These are phyloP conservation scores for Epistrophe grossulariae DNA, from an alignment of 2,888 invertebrate genomes.

Conservation along the genomic window DNA sequence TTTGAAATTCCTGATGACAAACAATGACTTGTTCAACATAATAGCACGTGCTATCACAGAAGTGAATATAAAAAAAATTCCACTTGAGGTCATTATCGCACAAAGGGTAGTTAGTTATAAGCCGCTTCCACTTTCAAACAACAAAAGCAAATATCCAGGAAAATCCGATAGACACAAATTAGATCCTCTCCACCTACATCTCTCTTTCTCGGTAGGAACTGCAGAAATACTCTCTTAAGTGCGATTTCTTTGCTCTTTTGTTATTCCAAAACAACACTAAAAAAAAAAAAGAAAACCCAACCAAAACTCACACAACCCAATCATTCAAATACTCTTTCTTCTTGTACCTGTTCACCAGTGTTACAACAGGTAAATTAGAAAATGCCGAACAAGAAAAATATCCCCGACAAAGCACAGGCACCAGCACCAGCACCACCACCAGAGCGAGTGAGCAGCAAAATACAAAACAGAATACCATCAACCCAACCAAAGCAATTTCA, in stretches of 20 bases:
- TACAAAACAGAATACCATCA: conserved; percentile 43
- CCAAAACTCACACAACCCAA: conserved; percentile 38
- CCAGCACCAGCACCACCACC: conserved; percentile 18
- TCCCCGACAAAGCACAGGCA: conserved; percentile 23
- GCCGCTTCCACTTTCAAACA: not conserved
- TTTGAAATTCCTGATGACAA: conserved; percentile 34
- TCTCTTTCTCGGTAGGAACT: not conserved
- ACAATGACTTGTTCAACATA: conserved; percentile 8
- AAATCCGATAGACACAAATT: conserved; percentile 14
- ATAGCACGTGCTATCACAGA: conserved; percentile 60
- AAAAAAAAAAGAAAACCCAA: conserved; percentile 20
- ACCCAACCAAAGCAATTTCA: conserved; percentile 56
- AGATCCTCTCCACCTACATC: not conserved
- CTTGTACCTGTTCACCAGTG: conserved; percentile 72
- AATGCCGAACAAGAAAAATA: conserved; percentile 50
- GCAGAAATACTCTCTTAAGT: conserved; percentile 44
- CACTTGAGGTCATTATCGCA: conserved; percentile 74
- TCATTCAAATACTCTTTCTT: conserved; percentile 59
- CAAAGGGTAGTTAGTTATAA: conserved; percentile 61
- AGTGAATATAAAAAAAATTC: conserved; percentile 42
- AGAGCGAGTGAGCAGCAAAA: conserved; percentile 56
- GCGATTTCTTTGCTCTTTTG: conserved; percentile 61
- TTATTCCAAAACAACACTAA: not conserved
- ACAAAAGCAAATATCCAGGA: conserved; percentile 9
- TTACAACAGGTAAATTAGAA: conserved; percentile 75